phyloP scores from a whole-genome alignment of 2,888 invertebrate species.

The Parascotia fuliginaria region DNA sequence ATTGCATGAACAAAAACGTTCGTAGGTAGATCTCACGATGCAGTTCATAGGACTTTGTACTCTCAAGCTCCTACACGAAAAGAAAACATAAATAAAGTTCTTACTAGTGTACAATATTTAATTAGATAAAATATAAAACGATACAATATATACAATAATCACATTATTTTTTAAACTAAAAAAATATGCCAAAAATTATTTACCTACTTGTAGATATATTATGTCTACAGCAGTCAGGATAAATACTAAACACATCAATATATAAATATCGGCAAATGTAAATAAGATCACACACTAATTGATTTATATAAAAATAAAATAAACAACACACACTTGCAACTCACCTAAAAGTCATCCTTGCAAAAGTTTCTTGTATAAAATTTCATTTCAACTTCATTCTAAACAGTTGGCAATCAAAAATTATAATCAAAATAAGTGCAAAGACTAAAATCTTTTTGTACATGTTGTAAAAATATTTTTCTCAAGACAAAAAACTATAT shows the following conservation, averaged over 20 bases:
- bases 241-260: slow-evolving; percentile 18
- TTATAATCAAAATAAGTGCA: slow-evolving; percentile 7
- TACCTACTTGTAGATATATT: slow-evolving; percentile 27
- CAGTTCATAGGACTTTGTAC: not conserved
- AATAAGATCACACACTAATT: slow-evolving; percentile 25
- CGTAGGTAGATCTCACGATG: no score
- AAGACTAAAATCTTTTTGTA: slow-evolving; percentile 16
- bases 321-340: slow-evolving; percentile 26
- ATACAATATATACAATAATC: slow-evolving; percentile 41
- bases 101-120: slow-evolving; percentile 33
- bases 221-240: slow-evolving; percentile 19
- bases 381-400: slow-evolving; percentile 7
- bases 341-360: slow-evolving; percentile 10
- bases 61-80: not conserved
- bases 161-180: slow-evolving; percentile 35
- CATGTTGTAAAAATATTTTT: slow-evolving; percentile 1
- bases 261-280: slow-evolving; percentile 27
- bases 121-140: slow-evolving; percentile 36
- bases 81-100: slow-evolving; percentile 2
- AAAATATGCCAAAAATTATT: slow-evolving; percentile 15
- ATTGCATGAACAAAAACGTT: no score
- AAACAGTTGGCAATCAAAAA: slow-evolving; percentile 9
- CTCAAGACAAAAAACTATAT: slow-evolving; percentile 9
- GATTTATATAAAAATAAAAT: slow-evolving; percentile 13
- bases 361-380: slow-evolving; percentile 6